These are phyloP conservation scores for Linhomoeus sp. DNA, from an alignment of 2,888 invertebrate genomes.

Conservation along the genomic window DNA sequence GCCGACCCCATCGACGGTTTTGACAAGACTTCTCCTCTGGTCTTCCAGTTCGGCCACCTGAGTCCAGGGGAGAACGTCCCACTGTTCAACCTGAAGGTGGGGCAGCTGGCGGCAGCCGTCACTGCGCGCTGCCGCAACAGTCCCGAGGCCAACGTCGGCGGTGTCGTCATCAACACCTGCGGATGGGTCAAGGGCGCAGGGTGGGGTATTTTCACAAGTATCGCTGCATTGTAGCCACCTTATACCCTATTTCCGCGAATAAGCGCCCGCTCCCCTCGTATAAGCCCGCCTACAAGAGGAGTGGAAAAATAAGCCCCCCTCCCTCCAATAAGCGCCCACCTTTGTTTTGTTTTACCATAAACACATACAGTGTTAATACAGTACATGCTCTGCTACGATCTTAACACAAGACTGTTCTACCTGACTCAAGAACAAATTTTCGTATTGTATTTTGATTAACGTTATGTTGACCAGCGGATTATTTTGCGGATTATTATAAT, in stretches of 20 bases:
- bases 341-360: too few relatives aligned
- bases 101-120: slow-evolving; percentile 38
- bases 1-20: slow-evolving; percentile 87
- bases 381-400: too few relatives aligned
- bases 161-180: slow-evolving; percentile 86
- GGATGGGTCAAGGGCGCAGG: slow-evolving; percentile 88
- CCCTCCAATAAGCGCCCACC: too few relatives aligned
- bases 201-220: slow-evolving; percentile 36
- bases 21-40: slow-evolving; percentile 64
- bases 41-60: slow-evolving; percentile 79
- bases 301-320: too few relatives aligned
- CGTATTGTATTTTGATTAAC: slow-evolving; percentile 28
- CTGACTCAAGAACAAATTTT: too few relatives aligned
- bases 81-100: slow-evolving; percentile 60
- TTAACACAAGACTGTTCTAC: too few relatives aligned
- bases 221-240: not conserved
- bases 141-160: slow-evolving; percentile 34
- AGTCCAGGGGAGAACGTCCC: slow-evolving; percentile 52
- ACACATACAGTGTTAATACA: too few relatives aligned
- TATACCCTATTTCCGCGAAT: too few relatives aligned
- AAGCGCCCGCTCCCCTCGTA: too few relatives aligned
- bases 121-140: slow-evolving; percentile 7
- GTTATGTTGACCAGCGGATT: too few relatives aligned
- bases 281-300: too few relatives aligned
- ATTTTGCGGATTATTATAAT: too few relatives aligned